Conservation (phyloP, 23 tunicate genomes). For the Diplosoma virens region DNA sequence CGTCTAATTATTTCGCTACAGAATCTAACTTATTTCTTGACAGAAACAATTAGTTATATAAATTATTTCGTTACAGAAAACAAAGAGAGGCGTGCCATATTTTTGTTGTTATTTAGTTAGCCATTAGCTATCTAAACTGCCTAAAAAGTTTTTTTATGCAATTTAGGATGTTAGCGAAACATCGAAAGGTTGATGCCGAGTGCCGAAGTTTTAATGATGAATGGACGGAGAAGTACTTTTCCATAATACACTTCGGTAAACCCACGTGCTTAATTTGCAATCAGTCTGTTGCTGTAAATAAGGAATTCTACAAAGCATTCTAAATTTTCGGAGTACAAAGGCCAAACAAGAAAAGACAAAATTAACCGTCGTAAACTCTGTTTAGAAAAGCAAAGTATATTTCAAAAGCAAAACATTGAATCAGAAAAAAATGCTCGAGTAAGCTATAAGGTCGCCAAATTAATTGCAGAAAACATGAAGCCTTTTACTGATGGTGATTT, state of each 20-base stretch:
- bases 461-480: constrained; percentile 64
- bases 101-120: no score
- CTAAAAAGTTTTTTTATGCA: no score
- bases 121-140: no score
- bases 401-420: constrained; percentile 41
- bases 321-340: constrained; percentile 20
- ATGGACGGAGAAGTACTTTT: constrained; percentile 44
- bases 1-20: no score
- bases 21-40: no score
- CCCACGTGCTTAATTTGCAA: constrained; percentile 44
- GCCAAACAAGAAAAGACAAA: constrained; percentile 47
- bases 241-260: not conserved
- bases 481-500: constrained; percentile 71
- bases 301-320: constrained; percentile 45
- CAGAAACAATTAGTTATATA: no score
- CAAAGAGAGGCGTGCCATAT: no score
- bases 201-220: constrained; percentile 33
- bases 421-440: constrained; percentile 55
- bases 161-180: constrained; percentile 28
- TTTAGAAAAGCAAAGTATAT: constrained; percentile 27
- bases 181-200: constrained; percentile 37
- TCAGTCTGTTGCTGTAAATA: constrained; percentile 46
- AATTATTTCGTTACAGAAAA: no score
- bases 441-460: constrained; percentile 58
- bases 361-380: constrained; percentile 41